Percentiles rank a stretch among this genome's conserved stretches.
Evolutionary conservation across 53 echinoderm and acorn worm genomes (phyloP).

Genomic region (Henricia sp.): DNA sequence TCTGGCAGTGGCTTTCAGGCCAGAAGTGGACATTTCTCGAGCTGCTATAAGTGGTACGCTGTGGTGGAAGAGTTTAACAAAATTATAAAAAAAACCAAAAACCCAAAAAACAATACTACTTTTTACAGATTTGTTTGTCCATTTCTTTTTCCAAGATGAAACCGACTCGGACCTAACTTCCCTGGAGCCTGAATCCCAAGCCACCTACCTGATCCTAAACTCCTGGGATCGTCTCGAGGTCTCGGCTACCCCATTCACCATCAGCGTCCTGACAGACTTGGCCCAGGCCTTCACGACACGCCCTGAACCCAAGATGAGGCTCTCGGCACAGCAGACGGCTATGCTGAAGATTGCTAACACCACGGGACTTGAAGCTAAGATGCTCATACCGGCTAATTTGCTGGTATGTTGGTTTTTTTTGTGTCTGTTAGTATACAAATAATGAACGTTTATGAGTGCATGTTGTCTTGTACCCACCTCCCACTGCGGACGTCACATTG

Average conservation of each 20-base stretch:
- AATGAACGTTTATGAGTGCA: no score
- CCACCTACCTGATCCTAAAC: slow-evolving; percentile 91
- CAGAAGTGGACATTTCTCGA: no score
- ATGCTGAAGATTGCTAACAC: slow-evolving; percentile 76
- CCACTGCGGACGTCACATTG: no score
- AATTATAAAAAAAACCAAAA: no score
- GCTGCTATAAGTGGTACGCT: no score
- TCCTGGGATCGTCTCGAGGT: slow-evolving; percentile 80
- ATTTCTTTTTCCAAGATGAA: slow-evolving; percentile 86
- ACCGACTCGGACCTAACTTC: slow-evolving; percentile 75
- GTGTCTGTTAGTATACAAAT: no score
- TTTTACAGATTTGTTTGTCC: no score
- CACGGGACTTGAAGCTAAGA: slow-evolving; percentile 81
- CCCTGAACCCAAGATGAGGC: slow-evolving; percentile 66
- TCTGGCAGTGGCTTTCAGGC: no score
- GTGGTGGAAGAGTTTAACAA: no score
- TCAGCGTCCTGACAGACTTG: slow-evolving; percentile 79
- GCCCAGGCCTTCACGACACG: slow-evolving; percentile 74
- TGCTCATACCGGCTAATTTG: slow-evolving; percentile 73
- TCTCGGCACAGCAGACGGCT: slow-evolving; percentile 44
- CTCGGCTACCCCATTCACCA: slow-evolving; percentile 81
- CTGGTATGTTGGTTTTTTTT: slow-evolving; percentile 76
- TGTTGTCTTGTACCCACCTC: no score
- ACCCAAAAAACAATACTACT: no score
- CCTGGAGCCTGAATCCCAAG: slow-evolving; percentile 73